phyloP scores from a whole-genome alignment of 2,888 invertebrate species.

The Eustalomyia histrio region DNA sequence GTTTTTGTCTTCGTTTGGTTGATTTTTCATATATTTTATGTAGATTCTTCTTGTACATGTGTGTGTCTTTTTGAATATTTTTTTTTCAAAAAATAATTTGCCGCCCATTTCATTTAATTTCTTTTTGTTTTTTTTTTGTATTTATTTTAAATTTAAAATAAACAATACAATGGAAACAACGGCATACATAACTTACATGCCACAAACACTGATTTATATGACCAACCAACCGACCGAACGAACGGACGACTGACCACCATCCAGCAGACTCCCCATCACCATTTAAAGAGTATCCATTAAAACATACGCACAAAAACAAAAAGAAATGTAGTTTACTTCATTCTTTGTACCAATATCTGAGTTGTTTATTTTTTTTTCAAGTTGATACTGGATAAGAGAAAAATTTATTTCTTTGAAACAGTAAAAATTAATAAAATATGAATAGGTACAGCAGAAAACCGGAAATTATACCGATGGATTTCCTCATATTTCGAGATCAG shows the following conservation, averaged over 20 bases:
- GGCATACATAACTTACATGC: slow-evolving; percentile 25
- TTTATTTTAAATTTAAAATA: slow-evolving; percentile 18
- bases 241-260: slow-evolving; percentile 4
- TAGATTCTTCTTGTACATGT: slow-evolving; percentile 7
- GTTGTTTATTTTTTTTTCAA: not conserved
- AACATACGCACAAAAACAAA: not conserved
- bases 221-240: no score
- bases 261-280: not conserved
- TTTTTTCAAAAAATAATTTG: slow-evolving; percentile 28
- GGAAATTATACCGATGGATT: no score
- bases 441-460: no score
- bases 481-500: no score
- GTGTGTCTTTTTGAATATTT: slow-evolving; percentile 14
- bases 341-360: not conserved
- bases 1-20: slow-evolving; percentile 24
- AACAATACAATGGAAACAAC: slow-evolving; percentile 27
- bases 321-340: not conserved
- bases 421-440: no score
- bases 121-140: slow-evolving; percentile 26
- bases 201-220: not conserved
- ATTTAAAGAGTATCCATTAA: not conserved
- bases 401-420: not conserved
- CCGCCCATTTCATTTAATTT: slow-evolving; percentile 37
- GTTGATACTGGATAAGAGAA: not conserved
- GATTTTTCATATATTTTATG: slow-evolving; percentile 23